A percentile compares a stretch with the other conserved stretches of the same genome.
Conservation (phyloP, 2,888 invertebrate genomes). For the Zele albiditarsus region DNA sequence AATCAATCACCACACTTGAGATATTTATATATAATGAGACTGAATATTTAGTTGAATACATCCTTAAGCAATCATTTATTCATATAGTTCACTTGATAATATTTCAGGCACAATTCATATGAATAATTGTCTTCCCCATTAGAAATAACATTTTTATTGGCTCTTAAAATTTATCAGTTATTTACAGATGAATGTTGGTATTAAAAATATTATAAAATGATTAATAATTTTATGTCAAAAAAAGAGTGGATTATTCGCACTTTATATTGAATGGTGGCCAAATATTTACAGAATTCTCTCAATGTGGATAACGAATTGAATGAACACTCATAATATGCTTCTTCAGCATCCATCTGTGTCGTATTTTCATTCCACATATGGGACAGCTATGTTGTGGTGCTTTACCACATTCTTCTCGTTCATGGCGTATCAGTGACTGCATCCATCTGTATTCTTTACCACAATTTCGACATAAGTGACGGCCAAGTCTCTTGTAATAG, state of each 20-base stretch:
- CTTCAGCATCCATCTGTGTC: conserved; percentile 71
- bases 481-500: conserved; percentile 66
- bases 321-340: conserved; percentile 67
- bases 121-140: conserved; percentile 19
- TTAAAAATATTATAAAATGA: conserved; percentile 1
- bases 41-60: background rate
- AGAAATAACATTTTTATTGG: conserved; percentile 34
- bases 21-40: background rate
- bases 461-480: conserved; percentile 77
- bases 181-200: background rate
- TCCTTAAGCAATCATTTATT: no score
- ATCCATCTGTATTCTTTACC: conserved; percentile 84
- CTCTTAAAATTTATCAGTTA: conserved; percentile 16
- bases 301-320: conserved; percentile 49
- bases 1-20: background rate
- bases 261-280: background rate
- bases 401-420: conserved; percentile 73
- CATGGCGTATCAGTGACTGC: conserved; percentile 82
- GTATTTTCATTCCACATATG: conserved; percentile 68
- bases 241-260: background rate
- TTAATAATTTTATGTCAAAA: background rate
- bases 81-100: no score
- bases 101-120: background rate
- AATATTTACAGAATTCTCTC: conserved; percentile 35
- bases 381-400: conserved; percentile 71